Evolutionary conservation across 2,797 vertebrate species (phyloP).

Genomic region (Centropyge bicolor): DNA sequence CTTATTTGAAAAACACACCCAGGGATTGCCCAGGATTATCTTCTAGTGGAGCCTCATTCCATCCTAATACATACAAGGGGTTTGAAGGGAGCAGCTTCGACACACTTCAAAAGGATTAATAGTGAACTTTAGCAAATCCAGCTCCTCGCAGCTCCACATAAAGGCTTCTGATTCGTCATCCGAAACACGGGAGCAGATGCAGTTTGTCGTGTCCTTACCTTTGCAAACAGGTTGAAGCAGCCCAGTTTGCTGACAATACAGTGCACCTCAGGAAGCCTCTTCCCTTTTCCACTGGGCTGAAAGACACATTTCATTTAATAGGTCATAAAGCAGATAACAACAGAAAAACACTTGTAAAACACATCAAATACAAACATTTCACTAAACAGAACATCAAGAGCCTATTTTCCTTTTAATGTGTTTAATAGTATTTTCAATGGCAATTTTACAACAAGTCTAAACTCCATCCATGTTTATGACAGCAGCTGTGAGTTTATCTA

Average conservation of each 20-base stretch:
- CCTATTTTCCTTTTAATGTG: not conserved
- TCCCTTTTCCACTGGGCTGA: constrained; percentile 96
- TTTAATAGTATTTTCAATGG: not conserved
- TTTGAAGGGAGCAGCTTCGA: constrained; percentile 29
- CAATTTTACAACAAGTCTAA: constrained; percentile 25
- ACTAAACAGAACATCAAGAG: not conserved
- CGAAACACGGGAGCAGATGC: constrained; percentile 5
- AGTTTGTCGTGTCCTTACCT: constrained; percentile 86
- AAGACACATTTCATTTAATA: constrained; percentile 61
- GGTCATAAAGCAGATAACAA: constrained; percentile 35
- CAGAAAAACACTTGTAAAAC: not conserved
- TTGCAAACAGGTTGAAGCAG: constrained; percentile 98
- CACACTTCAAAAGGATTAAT: constrained; percentile 45
- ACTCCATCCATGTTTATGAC: constrained; percentile 26
- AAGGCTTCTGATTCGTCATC: not conserved
- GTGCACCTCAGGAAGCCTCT: constrained; percentile 96
- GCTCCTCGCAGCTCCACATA: constrained; percentile 25
- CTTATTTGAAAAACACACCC: constrained; percentile 51
- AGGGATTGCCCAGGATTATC: constrained; percentile 52
- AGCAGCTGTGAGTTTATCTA: constrained; percentile 1
- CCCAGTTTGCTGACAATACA: constrained; percentile 97
- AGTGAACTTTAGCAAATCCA: constrained; percentile 20
- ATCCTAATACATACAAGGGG: constrained; percentile 28
- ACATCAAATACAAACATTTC: not conserved
- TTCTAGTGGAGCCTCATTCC: constrained; percentile 32